These are phyloP conservation scores for Agrotis clavis DNA, from an alignment of 2,888 invertebrate species.

Conservation along the genomic window DNA sequence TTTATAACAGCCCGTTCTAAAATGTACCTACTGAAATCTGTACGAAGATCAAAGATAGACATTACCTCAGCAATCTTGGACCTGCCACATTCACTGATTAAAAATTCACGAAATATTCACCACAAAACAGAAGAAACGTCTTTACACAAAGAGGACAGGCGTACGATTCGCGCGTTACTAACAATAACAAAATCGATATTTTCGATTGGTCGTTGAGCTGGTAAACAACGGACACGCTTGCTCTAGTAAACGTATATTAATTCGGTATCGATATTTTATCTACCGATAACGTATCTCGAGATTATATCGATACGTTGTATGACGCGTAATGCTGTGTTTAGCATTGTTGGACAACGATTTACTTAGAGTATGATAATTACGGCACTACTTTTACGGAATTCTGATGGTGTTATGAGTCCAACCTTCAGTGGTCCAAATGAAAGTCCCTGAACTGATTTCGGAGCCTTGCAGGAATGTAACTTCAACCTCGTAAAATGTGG, in stretches of 20 bases:
- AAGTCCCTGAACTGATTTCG: too few species aligned
- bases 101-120: slow-evolving; percentile 32
- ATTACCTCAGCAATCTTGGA: background rate
- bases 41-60: background rate
- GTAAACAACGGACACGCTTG: slow-evolving; percentile 55
- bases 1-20: background rate
- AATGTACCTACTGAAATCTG: background rate
- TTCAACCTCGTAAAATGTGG: too few species aligned
- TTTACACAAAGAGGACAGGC: slow-evolving; percentile 16
- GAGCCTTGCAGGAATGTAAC: too few species aligned
- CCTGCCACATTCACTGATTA: background rate
- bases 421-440: too few species aligned
- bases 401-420: too few species aligned
- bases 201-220: slow-evolving; percentile 27
- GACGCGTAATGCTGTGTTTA: slow-evolving; percentile 45
- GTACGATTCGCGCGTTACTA: slow-evolving; percentile 31
- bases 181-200: slow-evolving; percentile 62
- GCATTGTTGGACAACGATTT: slow-evolving; percentile 14
- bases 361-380: too few species aligned
- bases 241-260: slow-evolving; percentile 67
- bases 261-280: slow-evolving; percentile 67
- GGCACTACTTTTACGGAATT: too few species aligned
- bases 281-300: slow-evolving; percentile 58
- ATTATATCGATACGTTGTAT: slow-evolving; percentile 49
- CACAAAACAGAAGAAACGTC: slow-evolving; percentile 18